These are phyloP conservation scores for Epistrophe eligans DNA, from an alignment of 2,888 invertebrate genomes.

Conservation along the genomic window DNA sequence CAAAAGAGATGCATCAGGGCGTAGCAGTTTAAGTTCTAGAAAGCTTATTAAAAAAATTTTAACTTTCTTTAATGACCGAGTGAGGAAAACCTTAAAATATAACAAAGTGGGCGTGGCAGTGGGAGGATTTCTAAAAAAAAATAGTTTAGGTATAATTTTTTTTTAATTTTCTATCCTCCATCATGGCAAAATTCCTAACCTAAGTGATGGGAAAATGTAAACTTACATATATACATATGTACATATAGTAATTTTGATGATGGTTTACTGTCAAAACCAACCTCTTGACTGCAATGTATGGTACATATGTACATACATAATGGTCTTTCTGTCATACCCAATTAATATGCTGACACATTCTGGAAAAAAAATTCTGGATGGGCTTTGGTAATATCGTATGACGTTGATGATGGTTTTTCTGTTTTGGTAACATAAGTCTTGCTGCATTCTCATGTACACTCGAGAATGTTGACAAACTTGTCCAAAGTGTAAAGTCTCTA, in stretches of 20 bases:
- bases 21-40: too few species aligned
- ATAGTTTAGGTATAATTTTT: not conserved
- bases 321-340: constrained; percentile 44
- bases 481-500: constrained; percentile 28
- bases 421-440: not conserved
- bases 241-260: not conserved
- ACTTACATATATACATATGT: not conserved
- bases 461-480: constrained; percentile 61
- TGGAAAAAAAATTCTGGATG: not conserved
- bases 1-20: too few species aligned
- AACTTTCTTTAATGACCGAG: too few species aligned
- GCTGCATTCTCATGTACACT: not conserved
- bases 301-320: too few species aligned
- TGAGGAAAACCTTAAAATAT: too few species aligned
- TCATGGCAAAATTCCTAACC: constrained; percentile 6
- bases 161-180: not conserved
- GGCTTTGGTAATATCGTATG: not conserved
- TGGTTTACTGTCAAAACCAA: constrained; percentile 38
- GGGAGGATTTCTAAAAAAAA: too few species aligned
- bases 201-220: not conserved
- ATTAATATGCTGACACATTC: constrained; percentile 54
- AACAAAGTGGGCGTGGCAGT: too few species aligned
- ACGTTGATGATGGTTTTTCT: constrained; percentile 21
- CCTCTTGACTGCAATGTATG: constrained; percentile 4
- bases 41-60: too few species aligned